These are phyloP conservation scores for Noctua pronuba DNA, from an alignment of 2,888 invertebrate species.

Conservation along the genomic window DNA sequence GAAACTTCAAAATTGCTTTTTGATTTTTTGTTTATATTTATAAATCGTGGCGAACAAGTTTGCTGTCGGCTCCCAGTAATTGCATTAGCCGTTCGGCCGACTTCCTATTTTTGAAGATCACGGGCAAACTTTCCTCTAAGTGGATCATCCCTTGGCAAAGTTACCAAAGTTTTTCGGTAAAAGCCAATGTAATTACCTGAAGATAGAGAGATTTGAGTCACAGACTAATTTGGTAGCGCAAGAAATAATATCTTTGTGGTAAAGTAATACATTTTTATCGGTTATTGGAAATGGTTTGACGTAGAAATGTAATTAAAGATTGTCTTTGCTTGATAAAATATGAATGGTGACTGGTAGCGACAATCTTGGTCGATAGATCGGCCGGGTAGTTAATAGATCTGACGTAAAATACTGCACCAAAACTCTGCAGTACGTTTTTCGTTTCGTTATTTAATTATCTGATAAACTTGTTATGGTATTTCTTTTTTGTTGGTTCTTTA, in stretches of 20 bases:
- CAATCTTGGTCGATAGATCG: constrained; percentile 11
- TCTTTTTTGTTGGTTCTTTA: background rate
- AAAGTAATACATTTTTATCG: constrained; percentile 49
- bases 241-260: constrained; percentile 31
- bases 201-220: constrained; percentile 68
- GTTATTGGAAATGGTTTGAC: constrained; percentile 49
- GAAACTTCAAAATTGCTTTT: constrained; percentile 64
- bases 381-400: background rate
- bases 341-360: constrained; percentile 9
- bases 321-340: constrained; percentile 37
- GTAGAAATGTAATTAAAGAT: constrained; percentile 43
- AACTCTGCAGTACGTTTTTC: constrained; percentile 18
- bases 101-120: constrained; percentile 80
- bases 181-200: constrained; percentile 73
- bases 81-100: constrained; percentile 76
- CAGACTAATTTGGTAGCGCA: constrained; percentile 58
- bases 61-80: constrained; percentile 73
- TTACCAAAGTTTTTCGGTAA: constrained; percentile 72
- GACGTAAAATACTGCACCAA: constrained; percentile 29
- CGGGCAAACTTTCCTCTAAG: constrained; percentile 76
- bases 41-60: constrained; percentile 66
- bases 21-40: constrained; percentile 71
- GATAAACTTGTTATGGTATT: background rate
- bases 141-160: constrained; percentile 75
- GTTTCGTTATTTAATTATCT: constrained; percentile 10